A percentile compares a stretch with the other conserved stretches of the same genome.
These are phyloP conservation scores for Drosophila tanythrix DNA, from an alignment of 2,888 invertebrate genomes.

Conservation along the genomic window DNA sequence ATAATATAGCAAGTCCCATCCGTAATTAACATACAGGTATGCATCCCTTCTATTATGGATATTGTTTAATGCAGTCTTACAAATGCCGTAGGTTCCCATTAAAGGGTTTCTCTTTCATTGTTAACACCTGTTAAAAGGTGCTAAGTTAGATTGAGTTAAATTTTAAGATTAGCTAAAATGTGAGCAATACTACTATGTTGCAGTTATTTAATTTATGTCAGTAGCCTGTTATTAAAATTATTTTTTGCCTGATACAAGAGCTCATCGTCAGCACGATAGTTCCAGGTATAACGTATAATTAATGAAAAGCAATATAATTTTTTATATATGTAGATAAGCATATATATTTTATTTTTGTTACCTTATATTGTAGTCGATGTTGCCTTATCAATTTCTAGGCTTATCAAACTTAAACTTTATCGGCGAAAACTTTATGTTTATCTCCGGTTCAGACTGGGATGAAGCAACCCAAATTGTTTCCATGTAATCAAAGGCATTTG, in stretches of 20 bases:
- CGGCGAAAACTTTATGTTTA: constrained; percentile 32
- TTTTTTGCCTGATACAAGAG: background rate
- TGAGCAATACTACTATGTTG: background rate
- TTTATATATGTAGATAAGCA: background rate
- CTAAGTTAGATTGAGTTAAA: background rate
- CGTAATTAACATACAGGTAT: background rate
- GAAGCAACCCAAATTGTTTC: constrained; percentile 42
- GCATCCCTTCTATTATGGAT: too few relatives aligned
- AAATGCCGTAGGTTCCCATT: background rate
- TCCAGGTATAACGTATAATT: background rate
- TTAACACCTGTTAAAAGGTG: background rate
- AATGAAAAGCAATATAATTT: background rate
- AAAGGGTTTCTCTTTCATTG: background rate
- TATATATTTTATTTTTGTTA: background rate
- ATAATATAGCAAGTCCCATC: background rate
- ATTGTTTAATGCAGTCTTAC: background rate
- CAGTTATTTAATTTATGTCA: background rate
- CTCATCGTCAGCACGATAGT: background rate
- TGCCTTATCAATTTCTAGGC: constrained; percentile 9
- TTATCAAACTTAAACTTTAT: constrained; percentile 53
- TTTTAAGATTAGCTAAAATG: background rate
- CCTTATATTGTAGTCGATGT: background rate
- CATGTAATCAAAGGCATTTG: constrained; percentile 56
- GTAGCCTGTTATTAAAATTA: background rate
- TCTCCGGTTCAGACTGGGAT: constrained; percentile 7